Evolutionary conservation across 2,888 invertebrate genomes (phyloP), one percentile per base, ranked within the genome.

Genomic region (Amphiduros pacificus): DNA sequence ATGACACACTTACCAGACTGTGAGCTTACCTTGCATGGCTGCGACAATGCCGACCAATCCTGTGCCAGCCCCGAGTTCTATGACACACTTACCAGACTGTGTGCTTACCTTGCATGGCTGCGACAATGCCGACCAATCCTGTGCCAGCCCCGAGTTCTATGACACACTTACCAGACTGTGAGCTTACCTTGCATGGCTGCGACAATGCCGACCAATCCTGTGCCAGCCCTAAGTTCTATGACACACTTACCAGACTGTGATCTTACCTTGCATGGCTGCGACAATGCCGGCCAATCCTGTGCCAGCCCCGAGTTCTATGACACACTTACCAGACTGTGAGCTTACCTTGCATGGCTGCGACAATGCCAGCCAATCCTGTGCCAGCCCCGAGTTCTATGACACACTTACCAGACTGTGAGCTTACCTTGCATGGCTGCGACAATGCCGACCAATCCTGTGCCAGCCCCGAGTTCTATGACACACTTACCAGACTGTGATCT

Each of bases 81-180:
- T 64, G 4, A 80, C 71, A n/a, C n/a, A 20, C 44, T 44, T 44
- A n/a, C n/a, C n/a, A n/a, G n/a, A n/a, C 36, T 36, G 17, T 36
- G 17, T 11, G 17, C 40, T 62, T 69, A 79, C 81, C 81, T 51
- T 77, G 55, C 9, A 75, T 54, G 26, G 76, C 72, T 17, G 77
- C 74, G 4, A 77, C 74, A 41, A 81, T 75, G 32, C 81, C 80
- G n/a, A 74, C 75, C 27, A 81, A 62, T 11, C 81, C 81, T 17
- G 80, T 79, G 9, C 81, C 81, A 24, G 81, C 76, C 48, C 81
- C 81, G 3, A 81, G 74, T 62, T 81, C 81, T 41, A 81, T 64
- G 4, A 80, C 71, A n/a, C n/a, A 20, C 44, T 44, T 44, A n/a
- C n/a, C n/a, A n/a, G n/a, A n/a, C n/a, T n/a, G n/a, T n/a, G n/a